phyloP scores from a whole-genome alignment of 2,888 invertebrate genomes.

The Gastracanthus pulcherrimus region DNA sequence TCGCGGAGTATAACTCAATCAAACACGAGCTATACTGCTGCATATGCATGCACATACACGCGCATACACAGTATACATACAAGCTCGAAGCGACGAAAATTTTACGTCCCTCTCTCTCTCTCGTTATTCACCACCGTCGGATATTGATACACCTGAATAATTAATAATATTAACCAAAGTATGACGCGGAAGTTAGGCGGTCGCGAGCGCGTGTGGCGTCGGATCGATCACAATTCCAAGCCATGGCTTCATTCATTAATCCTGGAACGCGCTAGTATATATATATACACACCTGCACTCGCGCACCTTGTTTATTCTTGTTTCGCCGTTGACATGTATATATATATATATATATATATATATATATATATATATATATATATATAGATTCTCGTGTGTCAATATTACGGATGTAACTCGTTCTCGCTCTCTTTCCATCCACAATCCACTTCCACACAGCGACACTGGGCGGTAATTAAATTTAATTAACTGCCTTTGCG shows the following conservation, averaged over 20 bases:
- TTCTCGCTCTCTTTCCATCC: not conserved
- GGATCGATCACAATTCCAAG: slow-evolving; percentile 18
- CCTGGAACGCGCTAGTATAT: no score
- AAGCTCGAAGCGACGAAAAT: slow-evolving; percentile 22
- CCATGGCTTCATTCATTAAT: not conserved
- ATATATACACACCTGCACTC: no score
- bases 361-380: not conserved
- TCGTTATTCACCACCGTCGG: no score
- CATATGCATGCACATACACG: not conserved
- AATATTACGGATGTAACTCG: not conserved
- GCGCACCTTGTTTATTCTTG: no score
- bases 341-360: not conserved
- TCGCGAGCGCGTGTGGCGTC: not conserved
- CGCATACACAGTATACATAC: no score
- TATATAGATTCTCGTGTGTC: not conserved
- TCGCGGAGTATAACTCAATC: slow-evolving; percentile 29
- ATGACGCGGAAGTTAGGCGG: not conserved
- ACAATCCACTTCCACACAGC: not conserved
- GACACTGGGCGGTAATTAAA: slow-evolving; percentile 6
- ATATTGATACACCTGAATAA: slow-evolving; percentile 31
- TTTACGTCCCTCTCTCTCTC: no score
- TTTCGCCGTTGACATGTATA: no score
- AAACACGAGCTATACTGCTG: slow-evolving; percentile 6
- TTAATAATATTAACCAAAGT: slow-evolving; percentile 26
- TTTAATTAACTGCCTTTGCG: slow-evolving; percentile 36